Conservation (phyloP, 2,888 invertebrate species). For the Cheilosia scutellata region DNA sequence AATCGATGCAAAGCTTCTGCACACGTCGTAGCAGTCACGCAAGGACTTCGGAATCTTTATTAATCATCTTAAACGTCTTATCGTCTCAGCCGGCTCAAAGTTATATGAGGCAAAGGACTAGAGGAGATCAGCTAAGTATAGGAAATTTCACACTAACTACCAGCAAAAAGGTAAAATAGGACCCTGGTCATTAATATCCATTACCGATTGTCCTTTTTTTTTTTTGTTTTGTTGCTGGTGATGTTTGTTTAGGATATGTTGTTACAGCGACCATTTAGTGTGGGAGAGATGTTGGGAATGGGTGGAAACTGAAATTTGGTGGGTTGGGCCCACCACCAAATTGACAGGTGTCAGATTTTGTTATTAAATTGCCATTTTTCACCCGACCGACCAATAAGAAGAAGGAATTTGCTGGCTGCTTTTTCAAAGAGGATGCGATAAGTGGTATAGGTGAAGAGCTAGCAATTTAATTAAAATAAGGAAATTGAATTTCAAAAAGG, state of each 20-base stretch:
- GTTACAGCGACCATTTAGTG: neutral
- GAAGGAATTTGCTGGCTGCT: constrained; percentile 27
- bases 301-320: constrained; percentile 15
- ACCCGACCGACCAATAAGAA: constrained; percentile 42
- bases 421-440: constrained; percentile 22
- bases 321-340: constrained; percentile 9
- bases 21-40: constrained; percentile 34
- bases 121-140: neutral
- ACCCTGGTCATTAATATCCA: constrained; percentile 64
- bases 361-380: constrained; percentile 46
- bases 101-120: neutral
- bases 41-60: constrained; percentile 53
- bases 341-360: constrained; percentile 64
- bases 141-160: constrained; percentile 7
- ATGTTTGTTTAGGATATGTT: constrained; percentile 57
- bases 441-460: neutral
- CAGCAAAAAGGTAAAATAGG: constrained; percentile 24
- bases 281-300: neutral
- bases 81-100: constrained; percentile 37
- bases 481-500: neutral
- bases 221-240: neutral
- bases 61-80: constrained; percentile 66
- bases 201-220: constrained; percentile 55
- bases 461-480: constrained; percentile 1
- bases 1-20: constrained; percentile 40